Base-by-base conservation (phyloP, 2,113 vertebrate genomes). In the Strix aluco region DNA sequence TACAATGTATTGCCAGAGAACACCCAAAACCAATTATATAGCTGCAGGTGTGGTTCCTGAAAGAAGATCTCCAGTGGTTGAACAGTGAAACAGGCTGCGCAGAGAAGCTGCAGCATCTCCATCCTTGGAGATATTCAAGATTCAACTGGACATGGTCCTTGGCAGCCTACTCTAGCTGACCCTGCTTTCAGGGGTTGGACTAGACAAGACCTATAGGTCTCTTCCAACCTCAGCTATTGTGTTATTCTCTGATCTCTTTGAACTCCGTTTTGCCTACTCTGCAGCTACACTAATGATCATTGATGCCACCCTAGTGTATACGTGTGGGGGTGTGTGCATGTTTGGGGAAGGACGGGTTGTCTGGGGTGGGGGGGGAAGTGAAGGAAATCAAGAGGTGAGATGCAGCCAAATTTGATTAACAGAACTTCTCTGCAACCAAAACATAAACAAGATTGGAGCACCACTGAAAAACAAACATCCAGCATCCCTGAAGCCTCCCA, bases 251-350 rank as follows among this genome's bases (percentile, higher is more conserved):
- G 22, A 20, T 8, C 22, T 32, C 25, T 44, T 5, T 49, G 40
- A 38, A 36, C 58, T 22, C 27, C 7, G 4, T n/a, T 78, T 79
- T 75, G 9, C 61, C 62, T 58, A 27, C 20, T 61, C 66, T 32
- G 32, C 21, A 61, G 62, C 49, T 77, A 49, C 15, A 25, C 20
- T 17, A 14, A 54, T 32, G 44, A 18, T n/a, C 51, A 42, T 59
- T 42, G 52, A 3, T 21, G 14, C 12, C 71, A 72, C 15, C 58
- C 19, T 0, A 17, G 36, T 6, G 26, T 14, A 66, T 8, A 27
- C 6, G 9, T 2, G 3, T 10, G 7, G 5, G 9, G 7, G 16
- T 8, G 17, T 18, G 16, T 7, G 11, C 6, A 5, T 30, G 26
- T 27, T 44, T 67, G 52, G 57, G 7, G 40, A 90, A 61, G 29